phyloP scores from a whole-genome alignment of 1,140 invertebrate species.

The Brachionus sp. region DNA sequence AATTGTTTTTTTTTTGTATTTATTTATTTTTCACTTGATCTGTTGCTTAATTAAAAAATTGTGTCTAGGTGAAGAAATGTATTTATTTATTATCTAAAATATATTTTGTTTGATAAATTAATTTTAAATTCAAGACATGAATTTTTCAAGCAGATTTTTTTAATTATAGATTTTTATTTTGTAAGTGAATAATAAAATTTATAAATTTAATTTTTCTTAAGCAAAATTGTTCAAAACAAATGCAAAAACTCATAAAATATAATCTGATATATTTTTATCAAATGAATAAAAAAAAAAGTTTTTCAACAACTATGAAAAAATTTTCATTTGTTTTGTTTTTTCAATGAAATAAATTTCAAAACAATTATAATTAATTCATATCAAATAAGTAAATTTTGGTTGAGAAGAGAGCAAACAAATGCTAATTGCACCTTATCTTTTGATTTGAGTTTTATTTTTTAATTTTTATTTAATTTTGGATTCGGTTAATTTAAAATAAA shows the following conservation, averaged over 20 bases:
- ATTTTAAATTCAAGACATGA: not conserved
- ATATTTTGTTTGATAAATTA: not conserved
- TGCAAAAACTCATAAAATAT: not conserved
- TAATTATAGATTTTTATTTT: not conserved
- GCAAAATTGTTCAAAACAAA: not conserved
- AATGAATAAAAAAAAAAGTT: not conserved
- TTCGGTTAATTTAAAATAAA: too few species aligned
- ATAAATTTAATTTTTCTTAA: not conserved
- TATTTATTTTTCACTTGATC: not conserved
- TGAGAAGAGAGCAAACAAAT: not conserved
- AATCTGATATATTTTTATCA: not conserved
- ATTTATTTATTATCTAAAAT: not conserved
- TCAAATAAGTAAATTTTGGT: not conserved
- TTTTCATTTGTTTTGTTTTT: not conserved
- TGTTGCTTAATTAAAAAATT: not conserved
- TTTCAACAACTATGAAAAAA: not conserved
- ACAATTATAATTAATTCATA: not conserved
- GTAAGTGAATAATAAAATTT: not conserved
- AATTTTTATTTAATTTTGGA: too few species aligned
- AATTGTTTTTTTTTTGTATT: not conserved
- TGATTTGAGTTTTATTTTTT: not conserved
- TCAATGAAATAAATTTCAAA: not conserved
- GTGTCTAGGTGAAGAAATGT: not conserved
- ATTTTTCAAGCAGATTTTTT: not conserved
- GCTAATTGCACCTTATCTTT: not conserved